A percentile compares a stretch with the other conserved stretches of the same genome.
Evolutionary conservation across 2,888 invertebrate genomes (phyloP).

Genomic region (Pollenia labialis): DNA sequence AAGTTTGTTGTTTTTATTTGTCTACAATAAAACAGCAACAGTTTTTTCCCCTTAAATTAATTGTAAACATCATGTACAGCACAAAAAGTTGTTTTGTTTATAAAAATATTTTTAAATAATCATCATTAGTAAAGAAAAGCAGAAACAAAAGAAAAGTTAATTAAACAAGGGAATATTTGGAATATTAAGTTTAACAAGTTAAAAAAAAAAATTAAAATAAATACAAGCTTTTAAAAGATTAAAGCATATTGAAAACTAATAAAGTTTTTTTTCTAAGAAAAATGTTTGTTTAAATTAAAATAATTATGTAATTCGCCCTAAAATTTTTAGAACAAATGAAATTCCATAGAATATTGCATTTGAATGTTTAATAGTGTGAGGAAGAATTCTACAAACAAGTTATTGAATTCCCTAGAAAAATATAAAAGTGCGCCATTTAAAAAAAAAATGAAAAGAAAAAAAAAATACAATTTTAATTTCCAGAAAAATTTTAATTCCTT

Average conservation of each 20-base stretch:
- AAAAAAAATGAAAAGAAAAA: too few relatives aligned
- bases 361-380: neutral
- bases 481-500: neutral
- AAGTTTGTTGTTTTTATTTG: conserved; percentile 54
- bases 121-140: conserved; percentile 44
- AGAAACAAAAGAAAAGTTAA: conserved; percentile 5
- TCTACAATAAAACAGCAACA: conserved; percentile 46
- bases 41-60: conserved; percentile 56
- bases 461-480: neutral
- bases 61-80: conserved; percentile 64
- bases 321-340: neutral
- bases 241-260: conserved; percentile 7
- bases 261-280: neutral
- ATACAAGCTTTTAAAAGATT: neutral
- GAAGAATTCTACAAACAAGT: neutral
- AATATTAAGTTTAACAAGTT: conserved; percentile 13
- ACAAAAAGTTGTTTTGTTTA: conserved; percentile 27
- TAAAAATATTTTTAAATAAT: conserved; percentile 49
- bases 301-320: too few relatives aligned
- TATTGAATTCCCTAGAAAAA: neutral
- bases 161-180: conserved; percentile 2
- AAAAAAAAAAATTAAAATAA: conserved; percentile 20
- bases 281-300: neutral
- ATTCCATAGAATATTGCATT: neutral
- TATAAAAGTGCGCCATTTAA: neutral